Evolutionary conservation across 2,888 invertebrate genomes (phyloP).

Genomic region (Ochropleura plecta): DNA sequence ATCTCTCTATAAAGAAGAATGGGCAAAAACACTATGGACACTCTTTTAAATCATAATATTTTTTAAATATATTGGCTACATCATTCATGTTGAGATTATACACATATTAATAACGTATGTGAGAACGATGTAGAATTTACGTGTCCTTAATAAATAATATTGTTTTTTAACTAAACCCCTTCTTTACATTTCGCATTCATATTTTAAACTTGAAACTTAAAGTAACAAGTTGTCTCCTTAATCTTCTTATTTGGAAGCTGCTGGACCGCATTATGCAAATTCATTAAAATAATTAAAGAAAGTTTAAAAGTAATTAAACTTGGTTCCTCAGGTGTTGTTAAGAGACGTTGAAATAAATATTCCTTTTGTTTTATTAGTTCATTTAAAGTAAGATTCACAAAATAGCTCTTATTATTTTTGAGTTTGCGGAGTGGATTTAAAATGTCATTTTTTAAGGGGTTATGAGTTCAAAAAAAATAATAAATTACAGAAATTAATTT

Average conservation of each 20-base stretch:
- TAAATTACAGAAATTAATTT: neutral
- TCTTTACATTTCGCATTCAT: conserved; percentile 1
- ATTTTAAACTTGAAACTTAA: conserved; percentile 22
- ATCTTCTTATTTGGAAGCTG: conserved; percentile 48
- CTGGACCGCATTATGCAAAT: conserved; percentile 74
- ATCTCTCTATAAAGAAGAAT: too few relatives aligned
- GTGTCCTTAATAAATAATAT: too few relatives aligned
- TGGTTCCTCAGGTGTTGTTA: conserved; percentile 70
- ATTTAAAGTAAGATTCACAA: conserved; percentile 24
- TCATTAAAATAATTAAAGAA: conserved; percentile 73
- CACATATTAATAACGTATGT: too few relatives aligned
- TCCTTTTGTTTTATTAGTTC: conserved; percentile 48
- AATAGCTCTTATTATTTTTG: conserved; percentile 18
- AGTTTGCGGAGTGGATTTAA: neutral
- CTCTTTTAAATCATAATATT: too few relatives aligned
- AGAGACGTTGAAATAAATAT: conserved; percentile 60
- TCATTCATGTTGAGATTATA: too few relatives aligned
- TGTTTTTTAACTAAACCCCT: too few relatives aligned
- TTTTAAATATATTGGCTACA: too few relatives aligned
- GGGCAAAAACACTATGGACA: too few relatives aligned
- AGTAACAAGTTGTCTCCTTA: conserved; percentile 54
- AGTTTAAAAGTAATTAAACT: conserved; percentile 76
- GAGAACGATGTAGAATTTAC: too few relatives aligned
- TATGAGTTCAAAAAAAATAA: too few relatives aligned
- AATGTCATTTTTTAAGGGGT: too few relatives aligned